Conservation (phyloP, 2,797 vertebrate species). For the Melanotaenia boesemani region DNA sequence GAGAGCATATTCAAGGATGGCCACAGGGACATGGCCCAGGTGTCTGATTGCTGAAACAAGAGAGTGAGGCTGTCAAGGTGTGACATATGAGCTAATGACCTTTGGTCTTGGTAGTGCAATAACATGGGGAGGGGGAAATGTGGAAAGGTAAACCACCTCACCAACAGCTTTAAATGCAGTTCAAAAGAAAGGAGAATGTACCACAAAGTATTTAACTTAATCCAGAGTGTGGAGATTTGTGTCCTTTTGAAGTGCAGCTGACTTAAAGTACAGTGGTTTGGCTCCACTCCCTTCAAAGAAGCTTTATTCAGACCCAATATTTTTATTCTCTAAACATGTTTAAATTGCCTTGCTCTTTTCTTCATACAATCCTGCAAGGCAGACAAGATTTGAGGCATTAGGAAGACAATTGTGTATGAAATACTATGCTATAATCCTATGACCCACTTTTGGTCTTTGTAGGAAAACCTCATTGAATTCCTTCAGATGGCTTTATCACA, state of each 20-base stretch:
- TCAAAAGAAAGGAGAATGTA: conserved; percentile 25
- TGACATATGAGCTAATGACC: conserved; percentile 74
- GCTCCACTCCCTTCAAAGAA: neutral
- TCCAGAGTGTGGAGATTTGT: neutral
- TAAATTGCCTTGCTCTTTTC: conserved; percentile 26
- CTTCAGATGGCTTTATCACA: conserved; percentile 48
- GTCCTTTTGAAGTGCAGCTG: neutral
- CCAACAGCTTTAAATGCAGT: conserved; percentile 31
- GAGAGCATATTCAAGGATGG: conserved; percentile 42
- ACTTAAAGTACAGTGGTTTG: neutral
- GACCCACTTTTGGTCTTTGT: conserved; percentile 69
- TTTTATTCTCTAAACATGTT: conserved; percentile 17
- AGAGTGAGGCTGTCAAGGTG: conserved; percentile 75
- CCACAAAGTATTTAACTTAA: conserved; percentile 18
- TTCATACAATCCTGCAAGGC: conserved; percentile 50
- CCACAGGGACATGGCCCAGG: conserved; percentile 64
- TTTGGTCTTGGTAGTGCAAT: conserved; percentile 51
- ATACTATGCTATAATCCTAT: conserved; percentile 69
- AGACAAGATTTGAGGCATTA: conserved; percentile 56
- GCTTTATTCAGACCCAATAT: conserved; percentile 25
- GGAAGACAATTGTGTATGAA: conserved; percentile 65
- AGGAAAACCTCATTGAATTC: conserved; percentile 51
- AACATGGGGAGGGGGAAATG: conserved; percentile 13
- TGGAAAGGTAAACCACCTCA: conserved; percentile 42
- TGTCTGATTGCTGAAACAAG: conserved; percentile 80